These are phyloP conservation scores for Drosophila quinaria DNA, from an alignment of 2,888 invertebrate genomes.

Conservation along the genomic window DNA sequence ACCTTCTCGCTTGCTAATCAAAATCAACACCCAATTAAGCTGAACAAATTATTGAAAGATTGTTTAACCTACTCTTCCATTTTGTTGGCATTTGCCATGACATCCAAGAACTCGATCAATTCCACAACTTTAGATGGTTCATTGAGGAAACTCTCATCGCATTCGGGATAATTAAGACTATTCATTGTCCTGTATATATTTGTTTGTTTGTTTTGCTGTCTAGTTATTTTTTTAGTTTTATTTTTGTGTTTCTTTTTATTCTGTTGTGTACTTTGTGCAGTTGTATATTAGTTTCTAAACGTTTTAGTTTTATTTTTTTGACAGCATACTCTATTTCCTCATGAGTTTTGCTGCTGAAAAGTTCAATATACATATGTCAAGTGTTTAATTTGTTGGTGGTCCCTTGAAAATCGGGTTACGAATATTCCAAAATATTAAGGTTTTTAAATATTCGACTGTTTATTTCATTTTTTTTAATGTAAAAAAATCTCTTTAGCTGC, in stretches of 20 bases:
- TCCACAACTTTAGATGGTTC: conserved; percentile 36
- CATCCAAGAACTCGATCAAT: conserved; percentile 17
- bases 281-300: neutral
- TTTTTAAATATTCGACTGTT: too few species aligned
- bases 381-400: neutral
- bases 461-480: neutral
- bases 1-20: neutral
- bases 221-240: neutral
- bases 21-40: neutral
- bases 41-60: neutral
- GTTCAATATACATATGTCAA: neutral
- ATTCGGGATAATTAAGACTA: conserved; percentile 17
- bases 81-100: conserved; percentile 32
- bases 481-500: conserved; percentile 25
- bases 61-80: conserved; percentile 44
- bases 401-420: too few species aligned
- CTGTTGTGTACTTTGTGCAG: neutral
- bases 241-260: neutral
- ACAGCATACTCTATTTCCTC: neutral
- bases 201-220: neutral
- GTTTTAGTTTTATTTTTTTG: neutral
- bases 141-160: conserved; percentile 41
- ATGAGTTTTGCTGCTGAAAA: neutral
- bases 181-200: conserved; percentile 1
- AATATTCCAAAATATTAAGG: neutral